A percentile compares a stretch with the other conserved stretches of the same genome.
These are phyloP conservation scores for Mythimna ferrago DNA, from an alignment of 2,888 invertebrate genomes.

Conservation along the genomic window DNA sequence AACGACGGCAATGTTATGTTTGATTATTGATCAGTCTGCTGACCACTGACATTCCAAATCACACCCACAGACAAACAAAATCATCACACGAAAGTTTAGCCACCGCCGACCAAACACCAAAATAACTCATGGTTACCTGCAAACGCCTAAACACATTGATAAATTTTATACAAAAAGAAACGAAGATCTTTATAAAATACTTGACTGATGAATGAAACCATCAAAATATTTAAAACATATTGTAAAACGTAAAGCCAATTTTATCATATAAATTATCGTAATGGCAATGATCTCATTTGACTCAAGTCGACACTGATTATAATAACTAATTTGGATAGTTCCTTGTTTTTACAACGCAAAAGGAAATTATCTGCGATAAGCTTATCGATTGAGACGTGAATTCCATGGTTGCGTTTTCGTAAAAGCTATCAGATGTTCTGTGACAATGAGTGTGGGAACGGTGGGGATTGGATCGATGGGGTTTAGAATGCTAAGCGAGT, in stretches of 20 bases:
- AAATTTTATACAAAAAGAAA: conserved; percentile 31
- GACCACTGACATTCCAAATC: conserved; percentile 64
- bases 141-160: conserved; percentile 32
- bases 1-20: conserved; percentile 74
- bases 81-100: conserved; percentile 39
- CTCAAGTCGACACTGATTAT: conserved; percentile 79
- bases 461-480: conserved; percentile 72
- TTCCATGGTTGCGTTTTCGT: conserved; percentile 44
- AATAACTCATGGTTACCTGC: conserved; percentile 54
- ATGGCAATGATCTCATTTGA: conserved; percentile 86
- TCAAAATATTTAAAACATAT: conserved; percentile 65
- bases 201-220: conserved; percentile 68
- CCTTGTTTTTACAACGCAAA: conserved; percentile 83
- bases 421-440: conserved; percentile 64
- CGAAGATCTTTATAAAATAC: conserved; percentile 39
- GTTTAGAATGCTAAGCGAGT: conserved; percentile 75
- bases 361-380: conserved; percentile 82
- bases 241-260: conserved; percentile 69
- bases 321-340: conserved; percentile 79
- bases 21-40: conserved; percentile 75
- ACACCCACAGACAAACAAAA: conserved; percentile 41
- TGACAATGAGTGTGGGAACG: conserved; percentile 64
- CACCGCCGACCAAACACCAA: conserved; percentile 19
- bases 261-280: conserved; percentile 80
- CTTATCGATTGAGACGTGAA: conserved; percentile 72